These are phyloP conservation scores for Papilio gigon DNA, from an alignment of 2,888 invertebrate species.

Conservation along the genomic window DNA sequence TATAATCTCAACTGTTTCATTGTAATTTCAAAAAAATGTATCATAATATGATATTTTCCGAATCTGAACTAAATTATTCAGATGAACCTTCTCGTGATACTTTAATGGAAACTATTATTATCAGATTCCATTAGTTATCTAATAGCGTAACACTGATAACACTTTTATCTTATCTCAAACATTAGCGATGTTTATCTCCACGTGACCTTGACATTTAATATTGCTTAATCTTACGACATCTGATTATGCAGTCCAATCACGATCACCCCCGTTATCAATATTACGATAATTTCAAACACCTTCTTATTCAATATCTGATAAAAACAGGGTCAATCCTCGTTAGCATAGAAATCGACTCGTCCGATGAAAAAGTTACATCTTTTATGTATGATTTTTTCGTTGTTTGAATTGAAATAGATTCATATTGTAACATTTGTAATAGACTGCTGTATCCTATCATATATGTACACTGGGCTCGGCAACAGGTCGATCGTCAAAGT, in stretches of 20 bases:
- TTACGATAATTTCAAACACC: constrained; percentile 24
- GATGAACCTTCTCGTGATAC: neutral
- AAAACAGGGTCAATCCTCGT: constrained; percentile 35
- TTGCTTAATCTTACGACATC: neutral
- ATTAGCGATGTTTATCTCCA: neutral
- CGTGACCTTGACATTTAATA: constrained; percentile 9
- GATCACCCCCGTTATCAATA: constrained; percentile 4
- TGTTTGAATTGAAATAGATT: too few species aligned
- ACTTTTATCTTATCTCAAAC: constrained; percentile 13
- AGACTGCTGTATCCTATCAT: too few species aligned
- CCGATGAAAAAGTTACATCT: too few species aligned
- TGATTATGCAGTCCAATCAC: neutral
- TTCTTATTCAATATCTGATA: constrained; percentile 35
- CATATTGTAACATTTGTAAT: constrained; percentile 36
- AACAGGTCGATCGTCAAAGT: too few species aligned
- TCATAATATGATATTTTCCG: too few species aligned
- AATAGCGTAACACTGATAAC: neutral
- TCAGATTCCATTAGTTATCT: neutral
- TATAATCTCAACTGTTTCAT: too few species aligned
- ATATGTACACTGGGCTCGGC: too few species aligned
- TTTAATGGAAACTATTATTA: neutral
- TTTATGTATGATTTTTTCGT: too few species aligned
- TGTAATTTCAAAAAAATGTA: too few species aligned
- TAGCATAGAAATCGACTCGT: constrained; percentile 44
- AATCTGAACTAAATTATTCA: too few species aligned